These are phyloP conservation scores for Elgaria multicarinata DNA, from an alignment of 2,113 vertebrate genomes.

Conservation along the genomic window DNA sequence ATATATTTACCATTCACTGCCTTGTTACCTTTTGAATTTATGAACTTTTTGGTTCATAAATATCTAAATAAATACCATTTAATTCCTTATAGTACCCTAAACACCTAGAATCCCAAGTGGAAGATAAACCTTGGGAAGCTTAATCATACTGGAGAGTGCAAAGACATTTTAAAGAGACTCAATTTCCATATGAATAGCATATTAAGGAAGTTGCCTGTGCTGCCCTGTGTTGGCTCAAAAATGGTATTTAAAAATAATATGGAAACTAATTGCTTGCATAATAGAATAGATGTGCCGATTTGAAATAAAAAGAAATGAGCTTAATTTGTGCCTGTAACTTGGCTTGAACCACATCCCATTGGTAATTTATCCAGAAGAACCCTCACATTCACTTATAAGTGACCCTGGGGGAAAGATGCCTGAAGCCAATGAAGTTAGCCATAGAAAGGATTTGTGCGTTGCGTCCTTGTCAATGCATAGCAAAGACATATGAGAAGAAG, in stretches of 20 bases:
- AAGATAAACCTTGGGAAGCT: neutral
- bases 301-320: conserved; percentile 10
- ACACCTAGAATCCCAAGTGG: neutral
- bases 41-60: too few relatives aligned
- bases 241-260: neutral
- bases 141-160: neutral
- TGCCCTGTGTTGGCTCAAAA: conserved; percentile 17
- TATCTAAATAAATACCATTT: too few relatives aligned
- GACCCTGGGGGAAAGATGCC: neutral
- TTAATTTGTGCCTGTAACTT: neutral
- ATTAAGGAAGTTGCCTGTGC: neutral
- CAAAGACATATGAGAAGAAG: neutral
- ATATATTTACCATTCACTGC: too few relatives aligned
- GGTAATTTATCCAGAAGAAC: neutral
- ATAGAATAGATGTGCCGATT: neutral
- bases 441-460: neutral
- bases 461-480: neutral
- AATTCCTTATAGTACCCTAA: neutral
- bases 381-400: neutral
- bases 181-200: neutral
- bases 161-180: conserved; percentile 14
- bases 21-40: too few relatives aligned
- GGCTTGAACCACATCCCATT: neutral
- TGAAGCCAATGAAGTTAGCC: neutral
- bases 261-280: conserved; percentile 1